Evolutionary conservation across 2,888 invertebrate genomes (phyloP).

Genomic region (Rhamphomyia laevipes): DNA sequence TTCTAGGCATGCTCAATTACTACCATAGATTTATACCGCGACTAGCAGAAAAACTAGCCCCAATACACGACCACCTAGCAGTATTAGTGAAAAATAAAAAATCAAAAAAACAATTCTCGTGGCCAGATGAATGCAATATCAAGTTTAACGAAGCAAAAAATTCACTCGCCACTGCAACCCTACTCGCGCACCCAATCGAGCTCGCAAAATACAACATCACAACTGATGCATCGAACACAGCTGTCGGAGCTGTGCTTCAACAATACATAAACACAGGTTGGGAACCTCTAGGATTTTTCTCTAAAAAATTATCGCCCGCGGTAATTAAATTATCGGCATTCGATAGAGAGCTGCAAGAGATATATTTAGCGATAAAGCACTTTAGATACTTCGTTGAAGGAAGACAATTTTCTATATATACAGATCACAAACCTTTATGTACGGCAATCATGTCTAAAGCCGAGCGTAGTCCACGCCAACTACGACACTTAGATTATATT

Average conservation of each 20-base stretch:
- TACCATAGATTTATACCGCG: neutral
- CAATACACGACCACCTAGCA: neutral
- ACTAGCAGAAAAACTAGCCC: neutral
- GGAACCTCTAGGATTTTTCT: constrained; percentile 29
- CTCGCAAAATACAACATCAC: constrained; percentile 13
- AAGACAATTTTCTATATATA: constrained; percentile 21
- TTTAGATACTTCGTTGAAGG: constrained; percentile 31
- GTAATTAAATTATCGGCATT: constrained; percentile 26
- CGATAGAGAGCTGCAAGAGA: constrained; percentile 30
- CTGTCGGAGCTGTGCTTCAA: constrained; percentile 30
- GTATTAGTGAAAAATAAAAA: neutral
- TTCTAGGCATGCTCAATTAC: neutral
- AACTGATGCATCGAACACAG: constrained; percentile 23
- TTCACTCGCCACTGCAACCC: neutral
- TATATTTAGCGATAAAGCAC: constrained; percentile 26
- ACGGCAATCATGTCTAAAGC: constrained; percentile 20
- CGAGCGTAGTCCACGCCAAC: constrained; percentile 24
- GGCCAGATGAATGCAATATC: neutral
- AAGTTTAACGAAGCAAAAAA: neutral
- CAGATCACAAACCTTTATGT: constrained; percentile 26
- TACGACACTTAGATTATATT: constrained; percentile 23
- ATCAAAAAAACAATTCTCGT: neutral
- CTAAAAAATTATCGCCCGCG: constrained; percentile 21
- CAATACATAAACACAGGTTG: constrained; percentile 19
- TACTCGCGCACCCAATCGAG: neutral